Conservation (phyloP, 2,888 invertebrate genomes). For the Clivina fossor region DNA sequence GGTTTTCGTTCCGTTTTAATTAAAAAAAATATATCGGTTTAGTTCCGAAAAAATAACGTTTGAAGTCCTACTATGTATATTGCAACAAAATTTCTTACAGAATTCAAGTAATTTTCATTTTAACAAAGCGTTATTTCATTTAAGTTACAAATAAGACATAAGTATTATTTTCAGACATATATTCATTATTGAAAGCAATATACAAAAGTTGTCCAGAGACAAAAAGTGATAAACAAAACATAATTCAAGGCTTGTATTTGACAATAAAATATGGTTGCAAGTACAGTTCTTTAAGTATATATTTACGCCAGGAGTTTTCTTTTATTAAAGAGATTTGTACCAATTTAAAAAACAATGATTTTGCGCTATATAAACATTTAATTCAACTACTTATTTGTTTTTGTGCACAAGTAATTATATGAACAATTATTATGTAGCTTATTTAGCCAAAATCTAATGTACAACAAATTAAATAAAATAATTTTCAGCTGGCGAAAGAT, state of each 20-base stretch:
- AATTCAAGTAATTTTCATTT: too few relatives aligned
- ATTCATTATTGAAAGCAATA: too few relatives aligned
- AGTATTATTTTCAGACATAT: slow-evolving; percentile 36
- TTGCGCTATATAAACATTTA: slow-evolving; percentile 41
- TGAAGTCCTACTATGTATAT: too few relatives aligned
- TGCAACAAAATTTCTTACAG: too few relatives aligned
- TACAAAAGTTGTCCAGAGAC: too few relatives aligned
- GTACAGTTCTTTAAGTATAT: slow-evolving; percentile 42
- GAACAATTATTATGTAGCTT: background rate
- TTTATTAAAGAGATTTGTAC: slow-evolving; percentile 46
- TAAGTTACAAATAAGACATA: too few relatives aligned
- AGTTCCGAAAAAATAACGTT: too few relatives aligned
- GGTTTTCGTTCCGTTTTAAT: too few relatives aligned
- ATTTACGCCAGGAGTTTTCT: slow-evolving; percentile 45
- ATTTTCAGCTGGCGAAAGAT: slow-evolving; percentile 48
- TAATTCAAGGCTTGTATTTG: slow-evolving; percentile 43
- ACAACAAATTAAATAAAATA: background rate
- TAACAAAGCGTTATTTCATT: too few relatives aligned
- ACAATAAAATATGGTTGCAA: slow-evolving; percentile 46
- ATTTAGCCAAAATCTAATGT: background rate
- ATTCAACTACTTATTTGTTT: slow-evolving; percentile 24
- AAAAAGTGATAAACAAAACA: slow-evolving; percentile 37
- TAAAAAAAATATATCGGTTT: too few relatives aligned
- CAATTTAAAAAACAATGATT: slow-evolving; percentile 38
- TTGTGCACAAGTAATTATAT: slow-evolving; percentile 19